A percentile compares a stretch with the other conserved stretches of the same genome.
Evolutionary conservation across 2,888 invertebrate genomes (phyloP).

Genomic region (Pterobdella sp.): DNA sequence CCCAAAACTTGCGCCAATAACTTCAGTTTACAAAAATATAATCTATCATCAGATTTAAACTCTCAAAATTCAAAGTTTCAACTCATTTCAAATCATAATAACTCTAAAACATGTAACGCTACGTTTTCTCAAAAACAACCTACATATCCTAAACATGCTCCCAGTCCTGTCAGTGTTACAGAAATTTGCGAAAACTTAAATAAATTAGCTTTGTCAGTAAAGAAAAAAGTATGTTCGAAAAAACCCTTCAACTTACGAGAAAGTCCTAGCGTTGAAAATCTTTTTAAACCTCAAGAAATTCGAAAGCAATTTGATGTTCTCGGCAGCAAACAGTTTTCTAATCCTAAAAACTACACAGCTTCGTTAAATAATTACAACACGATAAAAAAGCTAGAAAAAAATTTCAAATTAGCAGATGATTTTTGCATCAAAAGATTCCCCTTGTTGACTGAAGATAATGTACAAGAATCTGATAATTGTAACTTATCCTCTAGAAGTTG

Average conservation of each 20-base stretch:
- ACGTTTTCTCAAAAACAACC: background rate
- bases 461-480: background rate
- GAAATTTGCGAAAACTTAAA: no score
- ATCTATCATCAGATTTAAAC: no score
- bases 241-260: slow-evolving; percentile 3
- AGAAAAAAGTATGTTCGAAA: background rate
- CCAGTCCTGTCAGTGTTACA: background rate
- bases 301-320: background rate
- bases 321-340: no score
- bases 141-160: background rate
- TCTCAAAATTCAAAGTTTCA: no score
- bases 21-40: no score
- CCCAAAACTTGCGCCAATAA: no score
- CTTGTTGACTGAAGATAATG: background rate
- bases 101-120: background rate
- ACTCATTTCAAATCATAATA: background rate
- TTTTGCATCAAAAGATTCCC: background rate
- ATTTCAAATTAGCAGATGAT: background rate
- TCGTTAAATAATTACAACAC: background rate
- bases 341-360: no score
- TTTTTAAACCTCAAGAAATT: background rate
- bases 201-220: no score
- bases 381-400: background rate
- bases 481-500: background rate
- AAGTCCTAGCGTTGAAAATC: background rate